phyloP scores from a whole-genome alignment of 2,888 invertebrate genomes.

The Hyposoter didymator region DNA sequence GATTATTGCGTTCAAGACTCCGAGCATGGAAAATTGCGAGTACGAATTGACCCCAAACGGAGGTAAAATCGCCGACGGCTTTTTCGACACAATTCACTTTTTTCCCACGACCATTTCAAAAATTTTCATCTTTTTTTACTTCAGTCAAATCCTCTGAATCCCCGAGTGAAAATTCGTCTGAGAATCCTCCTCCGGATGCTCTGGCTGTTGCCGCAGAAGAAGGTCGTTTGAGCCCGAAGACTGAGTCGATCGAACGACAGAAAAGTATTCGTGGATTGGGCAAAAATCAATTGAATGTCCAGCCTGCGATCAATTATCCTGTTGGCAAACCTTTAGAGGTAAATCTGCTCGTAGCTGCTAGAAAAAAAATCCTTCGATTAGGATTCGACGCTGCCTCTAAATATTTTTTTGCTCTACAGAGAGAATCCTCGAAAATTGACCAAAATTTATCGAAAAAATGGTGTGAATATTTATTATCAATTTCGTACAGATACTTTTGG shows the following conservation, averaged over 20 bases:
- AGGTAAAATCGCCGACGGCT: conserved; percentile 9
- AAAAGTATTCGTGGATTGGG: conserved; percentile 64
- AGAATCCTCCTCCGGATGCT: conserved; percentile 82
- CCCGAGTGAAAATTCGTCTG: conserved; percentile 18
- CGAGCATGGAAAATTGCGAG: conserved; percentile 90
- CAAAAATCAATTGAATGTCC: conserved; percentile 71
- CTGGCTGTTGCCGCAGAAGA: conserved; percentile 87
- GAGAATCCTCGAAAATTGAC: neutral
- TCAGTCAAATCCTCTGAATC: conserved; percentile 26
- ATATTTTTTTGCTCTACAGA: too few species aligned
- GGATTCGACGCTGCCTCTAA: too few species aligned
- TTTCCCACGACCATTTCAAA: neutral
- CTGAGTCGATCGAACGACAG: conserved; percentile 59
- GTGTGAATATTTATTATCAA: neutral
- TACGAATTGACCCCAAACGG: conserved; percentile 67
- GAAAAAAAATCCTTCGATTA: too few species aligned
- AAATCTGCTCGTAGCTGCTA: conserved; percentile 72
- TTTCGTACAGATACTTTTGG: conserved; percentile 91
- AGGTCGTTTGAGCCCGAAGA: conserved; percentile 85
- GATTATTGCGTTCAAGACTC: conserved; percentile 94
- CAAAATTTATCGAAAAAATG: neutral
- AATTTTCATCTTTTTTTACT: neutral
- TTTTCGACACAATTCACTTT: neutral
- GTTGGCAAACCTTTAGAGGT: conserved; percentile 94
- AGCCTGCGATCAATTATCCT: conserved; percentile 87